phyloP scores from a whole-genome alignment of 2,888 invertebrate species.

The Dichetophora obliterata region DNA sequence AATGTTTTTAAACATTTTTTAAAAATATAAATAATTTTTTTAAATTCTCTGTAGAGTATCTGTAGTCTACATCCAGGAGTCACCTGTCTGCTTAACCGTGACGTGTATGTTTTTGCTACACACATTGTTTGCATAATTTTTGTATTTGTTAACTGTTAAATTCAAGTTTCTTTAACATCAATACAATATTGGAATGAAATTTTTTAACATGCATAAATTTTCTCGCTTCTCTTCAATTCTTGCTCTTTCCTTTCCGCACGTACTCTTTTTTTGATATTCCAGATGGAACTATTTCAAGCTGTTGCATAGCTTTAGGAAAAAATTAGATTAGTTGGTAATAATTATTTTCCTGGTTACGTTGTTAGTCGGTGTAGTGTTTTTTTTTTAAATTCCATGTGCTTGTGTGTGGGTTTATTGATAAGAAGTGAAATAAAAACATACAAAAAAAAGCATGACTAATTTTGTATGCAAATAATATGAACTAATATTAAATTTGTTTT shows the following conservation, averaged over 20 bases:
- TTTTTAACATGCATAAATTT: neutral
- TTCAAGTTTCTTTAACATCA: neutral
- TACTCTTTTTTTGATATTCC: neutral
- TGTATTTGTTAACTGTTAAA: neutral
- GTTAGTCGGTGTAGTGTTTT: neutral
- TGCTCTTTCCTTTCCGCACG: neutral
- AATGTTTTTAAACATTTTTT: too few species aligned
- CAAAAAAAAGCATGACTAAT: neutral
- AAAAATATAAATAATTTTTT: too few species aligned
- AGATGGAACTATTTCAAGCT: neutral
- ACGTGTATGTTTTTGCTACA: too few species aligned
- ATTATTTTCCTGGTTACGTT: neutral
- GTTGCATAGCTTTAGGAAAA: conserved; percentile 20
- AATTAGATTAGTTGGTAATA: conserved; percentile 16
- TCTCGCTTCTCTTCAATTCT: neutral
- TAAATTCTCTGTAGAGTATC: too few species aligned
- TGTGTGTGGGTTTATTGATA: too few species aligned
- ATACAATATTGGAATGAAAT: neutral
- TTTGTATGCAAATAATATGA: too few species aligned
- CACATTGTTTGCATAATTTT: neutral
- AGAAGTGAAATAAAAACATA: neutral
- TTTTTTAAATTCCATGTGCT: too few species aligned
- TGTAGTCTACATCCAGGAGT: too few species aligned
- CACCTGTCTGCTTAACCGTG: too few species aligned
- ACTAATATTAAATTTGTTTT: too few species aligned